Evolutionary conservation across 2,113 vertebrate species (phyloP), one percentile per base, ranked within the genome.

Genomic region (Heterochromis multidens): DNA sequence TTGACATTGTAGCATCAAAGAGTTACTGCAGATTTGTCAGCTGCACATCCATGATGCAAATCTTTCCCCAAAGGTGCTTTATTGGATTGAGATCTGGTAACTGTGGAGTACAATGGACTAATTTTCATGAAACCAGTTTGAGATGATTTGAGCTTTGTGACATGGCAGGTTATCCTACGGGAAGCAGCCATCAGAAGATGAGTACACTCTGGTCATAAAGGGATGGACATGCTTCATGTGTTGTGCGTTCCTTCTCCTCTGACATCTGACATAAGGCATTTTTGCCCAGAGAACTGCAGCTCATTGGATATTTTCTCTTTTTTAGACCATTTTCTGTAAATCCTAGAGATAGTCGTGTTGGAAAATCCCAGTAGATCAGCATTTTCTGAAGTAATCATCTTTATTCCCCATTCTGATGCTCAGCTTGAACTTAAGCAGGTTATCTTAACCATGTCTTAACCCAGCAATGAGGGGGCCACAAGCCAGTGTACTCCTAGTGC

Each of bases 131-230:
- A 63, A 63, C 19, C 31, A 63, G 31, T 7, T 35, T 0, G 11
- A 63, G 61, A 0, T 63, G 19, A 63, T 63, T 35, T 63, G 31
- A 63, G 31, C 35, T 63, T 63, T 35, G 19, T 63, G 11, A 3
- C 35, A 63, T 63, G 61, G n/a, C 31, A 7, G 2, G 40, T 65
- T 16, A 43, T 67, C n/a, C 63, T 67, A 13, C 40, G 40, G 35
- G 63, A 10, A 67, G 35, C 35, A 67, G 63, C 14, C 35, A 67
- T 67, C n/a, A 43, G 37, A 67, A 67, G 63, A 67, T 67, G 63
- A 40, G n/a, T 43, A 67, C 40, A 25, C 37, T 35, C 5, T 25
- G 25, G 7, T 1, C 2, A 43, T 43, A 67, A 43, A 67, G 13
- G 25, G 16, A 37, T 43, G 37, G 0, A 25, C n/a, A 25, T 43